Conservation (phyloP, 2,888 invertebrate species). For the Nineta flava region DNA sequence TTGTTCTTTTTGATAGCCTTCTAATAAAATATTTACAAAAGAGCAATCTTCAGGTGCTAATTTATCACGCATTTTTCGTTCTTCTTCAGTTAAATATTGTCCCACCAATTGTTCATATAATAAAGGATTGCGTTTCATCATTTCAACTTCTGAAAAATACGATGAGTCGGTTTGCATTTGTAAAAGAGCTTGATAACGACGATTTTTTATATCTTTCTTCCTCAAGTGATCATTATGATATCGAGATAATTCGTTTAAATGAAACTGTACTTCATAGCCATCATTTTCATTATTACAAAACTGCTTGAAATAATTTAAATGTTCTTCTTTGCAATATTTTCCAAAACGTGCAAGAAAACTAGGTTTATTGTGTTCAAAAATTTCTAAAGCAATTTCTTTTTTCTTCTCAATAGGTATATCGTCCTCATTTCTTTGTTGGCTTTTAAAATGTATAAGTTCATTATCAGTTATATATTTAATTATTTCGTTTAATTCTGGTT, state of each 20-base stretch:
- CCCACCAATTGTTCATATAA: slow-evolving; percentile 83
- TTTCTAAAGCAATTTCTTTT: slow-evolving; percentile 42
- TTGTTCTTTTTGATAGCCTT: slow-evolving; percentile 61
- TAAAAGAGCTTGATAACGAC: slow-evolving; percentile 68
- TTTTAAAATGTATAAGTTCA: slow-evolving; percentile 55
- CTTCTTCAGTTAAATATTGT: slow-evolving; percentile 63
- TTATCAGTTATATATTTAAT: slow-evolving; percentile 43
- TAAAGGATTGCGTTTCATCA: slow-evolving; percentile 83
- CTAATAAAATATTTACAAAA: slow-evolving; percentile 62
- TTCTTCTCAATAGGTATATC: slow-evolving; percentile 58
- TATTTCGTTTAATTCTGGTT: slow-evolving; percentile 36
- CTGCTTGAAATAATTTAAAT: slow-evolving; percentile 52
- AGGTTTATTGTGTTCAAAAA: slow-evolving; percentile 47
- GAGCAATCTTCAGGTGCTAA: slow-evolving; percentile 38
- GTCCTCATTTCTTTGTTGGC: slow-evolving; percentile 63
- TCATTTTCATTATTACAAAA: slow-evolving; percentile 22
- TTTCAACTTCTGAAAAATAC: slow-evolving; percentile 84
- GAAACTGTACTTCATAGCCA: slow-evolving; percentile 41
- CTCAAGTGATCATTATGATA: slow-evolving; percentile 35
- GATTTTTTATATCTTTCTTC: slow-evolving; percentile 50
- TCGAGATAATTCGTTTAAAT: slow-evolving; percentile 42
- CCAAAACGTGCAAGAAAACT: slow-evolving; percentile 68
- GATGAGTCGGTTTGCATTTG: slow-evolving; percentile 47
- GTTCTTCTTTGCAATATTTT: slow-evolving; percentile 44
- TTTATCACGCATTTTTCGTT: slow-evolving; percentile 45